These are phyloP conservation scores for Chaenodraco wilsoni DNA, from an alignment of 2,797 vertebrate genomes.

Conservation along the genomic window DNA sequence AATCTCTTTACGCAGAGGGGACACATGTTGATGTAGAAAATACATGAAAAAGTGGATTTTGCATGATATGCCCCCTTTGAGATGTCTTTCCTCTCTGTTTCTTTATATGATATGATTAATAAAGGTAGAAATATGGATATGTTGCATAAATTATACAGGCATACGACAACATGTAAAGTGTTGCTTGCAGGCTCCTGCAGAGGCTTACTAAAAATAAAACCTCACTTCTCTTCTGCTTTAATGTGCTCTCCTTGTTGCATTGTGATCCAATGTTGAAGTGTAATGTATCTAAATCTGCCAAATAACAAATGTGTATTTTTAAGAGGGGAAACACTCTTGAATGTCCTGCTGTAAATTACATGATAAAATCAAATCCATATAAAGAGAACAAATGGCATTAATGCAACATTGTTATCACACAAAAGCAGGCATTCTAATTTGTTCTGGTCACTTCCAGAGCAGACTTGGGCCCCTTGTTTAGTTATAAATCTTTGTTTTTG, in stretches of 20 bases:
- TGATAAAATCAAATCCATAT: background rate
- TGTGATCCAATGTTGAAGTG: background rate
- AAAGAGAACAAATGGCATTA: background rate
- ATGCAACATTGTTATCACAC: background rate
- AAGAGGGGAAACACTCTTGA: background rate
- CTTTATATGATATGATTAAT: background rate
- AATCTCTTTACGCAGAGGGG: too few relatives aligned
- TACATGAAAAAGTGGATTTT: too few relatives aligned
- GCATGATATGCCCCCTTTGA: background rate
- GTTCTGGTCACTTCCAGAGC: background rate
- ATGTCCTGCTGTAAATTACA: background rate
- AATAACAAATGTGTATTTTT: background rate
- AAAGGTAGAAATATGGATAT: background rate
- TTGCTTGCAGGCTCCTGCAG: background rate
- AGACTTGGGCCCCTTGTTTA: background rate
- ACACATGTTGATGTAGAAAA: too few relatives aligned
- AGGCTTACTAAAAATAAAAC: background rate
- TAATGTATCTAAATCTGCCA: background rate
- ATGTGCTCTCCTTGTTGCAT: too few relatives aligned
- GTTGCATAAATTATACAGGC: slow-evolving; percentile 6
- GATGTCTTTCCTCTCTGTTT: background rate
- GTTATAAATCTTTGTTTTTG: background rate
- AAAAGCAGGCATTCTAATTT: background rate
- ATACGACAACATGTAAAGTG: background rate
- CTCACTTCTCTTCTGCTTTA: background rate